Percentiles rank a stretch among this genome's conserved stretches.
phyloP scores from a whole-genome alignment of 2,113 vertebrate species.

The Callorhinus ursinus region DNA sequence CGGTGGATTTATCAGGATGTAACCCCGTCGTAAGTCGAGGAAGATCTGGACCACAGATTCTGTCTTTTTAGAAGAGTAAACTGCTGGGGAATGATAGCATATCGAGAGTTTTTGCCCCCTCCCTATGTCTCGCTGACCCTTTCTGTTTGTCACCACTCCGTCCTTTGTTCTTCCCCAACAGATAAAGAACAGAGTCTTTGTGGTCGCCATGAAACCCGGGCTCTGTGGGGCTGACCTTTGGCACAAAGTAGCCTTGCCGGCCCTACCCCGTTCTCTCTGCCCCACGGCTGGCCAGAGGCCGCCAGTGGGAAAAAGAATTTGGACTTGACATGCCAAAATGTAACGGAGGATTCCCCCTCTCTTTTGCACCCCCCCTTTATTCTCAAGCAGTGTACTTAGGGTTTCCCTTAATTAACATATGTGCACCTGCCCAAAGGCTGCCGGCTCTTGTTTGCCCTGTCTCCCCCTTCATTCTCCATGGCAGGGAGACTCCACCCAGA shows the following conservation, averaged over 20 bases:
- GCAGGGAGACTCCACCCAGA: not conserved
- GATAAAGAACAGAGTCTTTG: not conserved
- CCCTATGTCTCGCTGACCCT: not conserved
- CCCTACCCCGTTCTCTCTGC: not conserved
- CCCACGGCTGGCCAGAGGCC: not conserved
- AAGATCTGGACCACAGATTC: no score
- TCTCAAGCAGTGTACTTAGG: not conserved
- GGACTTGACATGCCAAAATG: not conserved
- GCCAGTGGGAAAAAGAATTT: not conserved
- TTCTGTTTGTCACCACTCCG: not conserved
- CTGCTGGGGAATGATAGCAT: rapidly evolving
- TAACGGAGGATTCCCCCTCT: not conserved
- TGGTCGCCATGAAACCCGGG: rapidly evolving
- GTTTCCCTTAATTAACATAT: rapidly evolving
- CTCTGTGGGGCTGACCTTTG: not conserved
- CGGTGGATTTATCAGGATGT: not conserved
- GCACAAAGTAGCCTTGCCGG: not conserved
- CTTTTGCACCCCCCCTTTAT: not conserved
- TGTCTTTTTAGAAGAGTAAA: not conserved
- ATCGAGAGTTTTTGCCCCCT: not conserved
- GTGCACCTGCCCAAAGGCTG: rapidly evolving
- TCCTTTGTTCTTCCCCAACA: no score
- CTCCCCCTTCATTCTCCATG: not conserved
- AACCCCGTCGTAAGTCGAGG: not conserved
- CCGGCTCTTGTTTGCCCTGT: rapidly evolving